Evolutionary conservation across 2,797 vertebrate genomes (phyloP), one percentile per base, ranked within the genome.

Genomic region (Crocidura indochinensis): DNA sequence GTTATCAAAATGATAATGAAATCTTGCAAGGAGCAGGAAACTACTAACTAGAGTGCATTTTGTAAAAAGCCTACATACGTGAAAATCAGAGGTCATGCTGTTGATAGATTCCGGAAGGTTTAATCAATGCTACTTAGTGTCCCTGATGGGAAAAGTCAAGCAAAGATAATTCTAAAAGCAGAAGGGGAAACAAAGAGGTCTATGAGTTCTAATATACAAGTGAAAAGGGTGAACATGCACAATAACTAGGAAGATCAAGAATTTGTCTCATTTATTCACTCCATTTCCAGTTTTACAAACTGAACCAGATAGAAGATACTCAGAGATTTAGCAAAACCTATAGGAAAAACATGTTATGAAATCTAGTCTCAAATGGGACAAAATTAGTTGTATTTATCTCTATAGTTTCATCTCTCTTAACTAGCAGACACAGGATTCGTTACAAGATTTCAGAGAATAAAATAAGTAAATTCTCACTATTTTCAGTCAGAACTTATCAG

Each of bases 341-440:
- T 12, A 93, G 84, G 44, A 67, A 81, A 51, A 87, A 26, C 8
- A 64, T 22, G 60, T 27, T 14, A 91, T 67, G n/a, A 88, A 92
- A 53, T 86, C 8, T 72, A 84, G 24, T 6, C 19, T 86, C 67
- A 20, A 56, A 2, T 53, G 20, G 29, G 62, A 46, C 19, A 69
- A 90, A 85, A 67, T 76, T 64, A 67, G 7, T 17, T 5, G 73
- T 56, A 44, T 64, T 78, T 69, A 71, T 20, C 10, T 10, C n/a
- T 65, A 2, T 81, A 87, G 83, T 79, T 88, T 20, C 26, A 51
- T 93, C 7, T 92, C 29, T 90, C 27, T 12, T 8, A 79, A 38
- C 2, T 53, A 38, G n/a, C 7, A 19, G 38, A 76, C 38, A 82
- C 74, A 56, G 85, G n/a, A 26, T 71, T 47, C 72, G 85, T 82